Evolutionary conservation across 2,888 invertebrate species (phyloP), one percentile per base, ranked within the genome.

Genomic region (Drosophila longiperda): DNA sequence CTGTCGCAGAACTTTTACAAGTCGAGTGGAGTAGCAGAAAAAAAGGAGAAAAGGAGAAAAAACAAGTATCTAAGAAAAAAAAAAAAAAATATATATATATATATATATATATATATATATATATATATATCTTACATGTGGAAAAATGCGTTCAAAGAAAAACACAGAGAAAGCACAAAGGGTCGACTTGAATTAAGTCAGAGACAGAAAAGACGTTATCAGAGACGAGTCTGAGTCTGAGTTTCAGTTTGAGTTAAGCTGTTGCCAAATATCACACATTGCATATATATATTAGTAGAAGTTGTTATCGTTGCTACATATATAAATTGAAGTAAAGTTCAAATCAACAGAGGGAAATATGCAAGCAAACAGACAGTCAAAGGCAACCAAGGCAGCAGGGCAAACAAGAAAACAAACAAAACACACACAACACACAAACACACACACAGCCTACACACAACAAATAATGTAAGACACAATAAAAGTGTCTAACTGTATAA

Each of bases 401-500:
- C 60, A 69, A 73, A 68, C 63, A 74, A 55, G 1, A 29, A 55
- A 66, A 55, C 58, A 67, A 40, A 49, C 34, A 52, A 57, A 23
- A 34, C 45, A 23, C 45, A 45, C 36, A 36, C 15, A 15, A 36
- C 36, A 36, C 36, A 36, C 36, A 36, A 15, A 36, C 36, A 36
- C 36, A 15, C 45, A 20, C 20, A 15, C 9, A 23, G 29, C 29
- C 6, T 6, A 7, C 42, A 42, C 42, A 42, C 45, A 48, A 33
- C 48, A 74, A 80, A 71, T 73, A 79, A 82, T 73, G 82, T 82
- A 77, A 87, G 90, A 75, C 84, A 90, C 89, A 90, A 87, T 82
- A 90, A 87, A 89, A 87, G 75, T 89, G 84, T 90, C 87, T 83
- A 82, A 90, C 84, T 82, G 79, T 79, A 70, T 75, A 69, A 82